phyloP scores from a whole-genome alignment of 1,140 invertebrate genomes.

The Andrena cerasifolii region DNA sequence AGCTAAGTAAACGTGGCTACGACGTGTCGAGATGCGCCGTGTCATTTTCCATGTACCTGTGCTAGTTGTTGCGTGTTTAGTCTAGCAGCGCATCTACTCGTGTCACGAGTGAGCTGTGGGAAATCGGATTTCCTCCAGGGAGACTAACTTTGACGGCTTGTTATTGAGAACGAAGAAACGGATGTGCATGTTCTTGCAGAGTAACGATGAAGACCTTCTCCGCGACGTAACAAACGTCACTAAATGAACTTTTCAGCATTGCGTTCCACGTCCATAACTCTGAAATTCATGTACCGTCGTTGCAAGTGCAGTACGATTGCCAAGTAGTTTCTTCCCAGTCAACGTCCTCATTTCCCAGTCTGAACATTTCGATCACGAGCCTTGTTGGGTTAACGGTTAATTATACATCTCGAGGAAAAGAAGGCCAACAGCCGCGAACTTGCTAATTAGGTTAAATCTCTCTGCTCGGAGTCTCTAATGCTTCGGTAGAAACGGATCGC shows the following conservation, averaged over 20 bases:
- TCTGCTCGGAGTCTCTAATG: background rate
- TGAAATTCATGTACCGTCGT: too few species aligned
- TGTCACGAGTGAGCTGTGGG: background rate
- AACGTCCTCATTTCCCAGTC: too few species aligned
- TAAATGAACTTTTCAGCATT: too few species aligned
- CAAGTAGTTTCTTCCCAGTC: too few species aligned
- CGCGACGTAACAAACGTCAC: background rate
- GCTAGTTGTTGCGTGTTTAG: background rate
- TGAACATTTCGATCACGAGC: too few species aligned
- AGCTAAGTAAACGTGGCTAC: background rate
- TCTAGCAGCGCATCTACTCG: background rate
- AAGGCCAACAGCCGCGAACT: background rate
- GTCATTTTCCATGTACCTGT: background rate
- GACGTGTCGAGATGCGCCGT: too few species aligned
- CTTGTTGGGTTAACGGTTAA: background rate
- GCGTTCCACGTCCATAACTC: too few species aligned
- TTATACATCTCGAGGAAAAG: too few species aligned
- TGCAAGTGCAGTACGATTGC: too few species aligned
- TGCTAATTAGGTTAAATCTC: background rate
- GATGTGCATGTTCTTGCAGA: too few species aligned
- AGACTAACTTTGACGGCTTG: background rate
- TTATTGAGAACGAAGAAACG: background rate
- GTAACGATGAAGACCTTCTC: too few species aligned
- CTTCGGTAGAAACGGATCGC: background rate
- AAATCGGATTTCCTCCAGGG: background rate